Percentiles rank a stretch among this genome's conserved stretches.
Conservation (phyloP, 2,888 invertebrate genomes). For the Lissonota sp. region DNA sequence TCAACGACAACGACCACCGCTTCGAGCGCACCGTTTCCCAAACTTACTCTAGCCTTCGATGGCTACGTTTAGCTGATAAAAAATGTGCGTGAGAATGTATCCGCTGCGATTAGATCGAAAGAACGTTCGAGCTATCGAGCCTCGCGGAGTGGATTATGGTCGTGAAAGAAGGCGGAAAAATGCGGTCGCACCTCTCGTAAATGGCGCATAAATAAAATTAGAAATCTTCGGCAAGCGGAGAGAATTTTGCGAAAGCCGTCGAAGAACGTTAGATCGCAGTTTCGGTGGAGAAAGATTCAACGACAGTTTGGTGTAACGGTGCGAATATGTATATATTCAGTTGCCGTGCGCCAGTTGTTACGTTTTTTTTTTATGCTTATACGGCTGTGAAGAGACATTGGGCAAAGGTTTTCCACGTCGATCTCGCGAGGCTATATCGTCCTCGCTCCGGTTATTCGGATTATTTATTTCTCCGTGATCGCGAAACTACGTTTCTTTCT, state of each 20-base stretch:
- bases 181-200: conserved; percentile 32
- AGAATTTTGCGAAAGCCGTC: conserved; percentile 26
- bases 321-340: not conserved
- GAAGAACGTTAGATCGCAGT: conserved; percentile 20
- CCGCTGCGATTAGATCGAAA: no score
- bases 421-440: conserved; percentile 21
- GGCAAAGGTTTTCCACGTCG: conserved; percentile 34
- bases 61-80: not conserved
- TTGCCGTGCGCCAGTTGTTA: not conserved
- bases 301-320: not conserved
- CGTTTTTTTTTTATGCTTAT: not conserved
- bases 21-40: not conserved
- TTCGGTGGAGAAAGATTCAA: not conserved
- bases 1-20: conserved; percentile 28
- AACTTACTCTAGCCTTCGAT: conserved; percentile 20
- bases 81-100: not conserved
- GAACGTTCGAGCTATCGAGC: no score
- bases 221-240: conserved; percentile 14
- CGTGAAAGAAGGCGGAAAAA: not conserved
- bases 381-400: conserved; percentile 30
- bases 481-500: conserved; percentile 27
- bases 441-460: conserved; percentile 51
- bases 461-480: conserved; percentile 61
- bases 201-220: conserved; percentile 55
- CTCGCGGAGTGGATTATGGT: conserved; percentile 1